Evolutionary conservation across 2,888 invertebrate species (phyloP), one percentile per base, ranked within the genome.

Genomic region (Troides aeacus): DNA sequence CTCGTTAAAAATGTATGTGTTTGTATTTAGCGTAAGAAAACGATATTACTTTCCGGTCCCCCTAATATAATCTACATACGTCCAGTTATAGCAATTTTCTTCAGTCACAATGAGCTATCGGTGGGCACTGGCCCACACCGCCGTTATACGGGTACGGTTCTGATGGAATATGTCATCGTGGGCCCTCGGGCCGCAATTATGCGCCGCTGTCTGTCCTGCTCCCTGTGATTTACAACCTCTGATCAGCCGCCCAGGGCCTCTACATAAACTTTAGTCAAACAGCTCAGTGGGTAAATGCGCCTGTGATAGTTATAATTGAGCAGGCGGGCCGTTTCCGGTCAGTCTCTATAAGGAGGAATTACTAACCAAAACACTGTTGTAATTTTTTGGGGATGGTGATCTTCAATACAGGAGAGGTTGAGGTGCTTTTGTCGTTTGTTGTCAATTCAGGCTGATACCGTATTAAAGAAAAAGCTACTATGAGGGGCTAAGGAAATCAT

Each of bases 131-230:
- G 77, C 53, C 66, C 71, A 71, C 71, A 73, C 72, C 70, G 78
- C 84, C 81, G 82, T 83, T 84, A 83, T 62, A 66, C 79, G 75
- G 74, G 78, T 80, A 78, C 77, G 77, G 82, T 84, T 88, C 79
- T 86, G 89, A 88, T 85, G 86, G 88, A 87, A 88, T 88, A 87
- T 90, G 91, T 91, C 91, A 88, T 88, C 90, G 86, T 60, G 71
- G 69, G 68, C 81, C 90, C 84, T 71, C 70, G 72, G 86, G 90
- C 83, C 77, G 77, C 86, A 89, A 90, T 90, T 90, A 90, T 80
- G 70, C 78, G 74, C 76, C 75, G 78, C 81, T 79, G 78, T 78
- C 81, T 81, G 81, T 82, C 81, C 78, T 78, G 76, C 78, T 77
- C 72, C 73, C 76, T 77, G 81, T 88, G 88, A 90, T 90, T 89